A percentile compares a stretch with the other conserved stretches of the same genome.
phyloP scores from a whole-genome alignment of 92 coral and sea anemone species.

The Galaxea fascicularis region DNA sequence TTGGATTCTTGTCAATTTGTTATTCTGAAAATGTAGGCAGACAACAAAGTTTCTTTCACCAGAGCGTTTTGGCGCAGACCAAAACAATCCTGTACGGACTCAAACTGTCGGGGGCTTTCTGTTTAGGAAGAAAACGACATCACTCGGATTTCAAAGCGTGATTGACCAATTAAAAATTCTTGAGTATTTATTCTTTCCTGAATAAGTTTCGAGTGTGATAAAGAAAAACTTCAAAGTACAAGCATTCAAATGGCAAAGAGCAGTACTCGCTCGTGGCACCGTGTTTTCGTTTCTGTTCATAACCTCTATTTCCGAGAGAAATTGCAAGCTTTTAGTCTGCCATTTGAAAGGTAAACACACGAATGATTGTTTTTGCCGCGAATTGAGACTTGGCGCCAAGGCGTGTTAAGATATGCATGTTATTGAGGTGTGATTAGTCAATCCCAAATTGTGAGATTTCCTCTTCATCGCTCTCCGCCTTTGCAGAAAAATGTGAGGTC shows the following conservation, averaged over 20 bases:
- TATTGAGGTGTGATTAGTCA: conserved; percentile 57
- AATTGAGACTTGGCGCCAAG: conserved; percentile 42
- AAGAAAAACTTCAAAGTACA: background rate
- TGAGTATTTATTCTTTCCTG: background rate
- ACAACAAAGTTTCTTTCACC: conserved; percentile 30
- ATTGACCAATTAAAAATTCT: background rate
- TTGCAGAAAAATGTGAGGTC: conserved; percentile 46
- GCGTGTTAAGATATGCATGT: conserved; percentile 31
- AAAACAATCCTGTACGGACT: background rate
- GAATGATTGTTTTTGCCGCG: conserved; percentile 44
- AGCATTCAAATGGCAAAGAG: background rate
- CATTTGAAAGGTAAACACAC: conserved; percentile 21
- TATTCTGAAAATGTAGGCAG: background rate
- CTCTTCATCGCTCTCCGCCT: conserved; percentile 69
- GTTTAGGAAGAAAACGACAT: background rate
- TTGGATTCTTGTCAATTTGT: background rate
- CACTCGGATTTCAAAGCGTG: background rate
- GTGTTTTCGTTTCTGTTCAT: background rate
- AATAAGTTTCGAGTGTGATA: background rate
- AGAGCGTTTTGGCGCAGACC: background rate
- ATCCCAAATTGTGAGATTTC: conserved; percentile 62
- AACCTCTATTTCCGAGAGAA: too few species aligned
- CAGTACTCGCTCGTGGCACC: background rate
- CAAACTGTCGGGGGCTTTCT: background rate
- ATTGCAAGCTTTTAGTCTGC: background rate